Evolutionary conservation across 2,888 invertebrate species (phyloP), one percentile per base, ranked within the genome.

Genomic region (Caprella mutica): DNA sequence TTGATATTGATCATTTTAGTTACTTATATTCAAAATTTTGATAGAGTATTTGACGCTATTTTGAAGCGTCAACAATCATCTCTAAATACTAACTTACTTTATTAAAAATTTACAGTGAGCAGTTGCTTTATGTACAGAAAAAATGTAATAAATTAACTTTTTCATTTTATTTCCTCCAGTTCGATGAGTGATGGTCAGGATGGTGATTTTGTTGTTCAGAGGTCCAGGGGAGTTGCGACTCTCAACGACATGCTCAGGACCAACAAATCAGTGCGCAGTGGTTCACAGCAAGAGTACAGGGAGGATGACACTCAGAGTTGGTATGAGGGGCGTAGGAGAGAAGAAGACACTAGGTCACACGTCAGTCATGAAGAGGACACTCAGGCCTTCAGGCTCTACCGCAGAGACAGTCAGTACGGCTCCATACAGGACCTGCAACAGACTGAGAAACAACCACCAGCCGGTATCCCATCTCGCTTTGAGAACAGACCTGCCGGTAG

Each of bases 321-420:
- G 48, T 33, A 23, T 50, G 42, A 29, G 17, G 48, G 29, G 12
- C 24, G 48, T 12, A 60, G 58, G 21, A 51, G 61, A 3, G 58
- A 56, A 30, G 61, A 62, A 21, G 26, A 30, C 19, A 40, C 59
- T 65, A 82, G 82, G 73, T 82, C 82, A 71, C 80, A 78, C 67
- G 81, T 82, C 68, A 77, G 78, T 54, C 82, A 82, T 70, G 80
- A 81, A 42, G 82, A 84, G 67, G 84, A 84, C 71, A 76, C 81
- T 71, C 82, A 81, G 8, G 72, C 72, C 63, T 59, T 66, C 59
- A 52, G 59, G 17, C 65, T 60, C 19, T 40, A 56, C 33, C 30
- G 63, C 24, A 54, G 56, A 26, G 64, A 59, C 9, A 64, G 64
- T 51, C 57, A 59, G 48, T 58, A 58, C 35, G 59, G 59, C 44